Base-by-base conservation (phyloP, 2,113 vertebrate species). In the Loxodonta africana region DNA sequence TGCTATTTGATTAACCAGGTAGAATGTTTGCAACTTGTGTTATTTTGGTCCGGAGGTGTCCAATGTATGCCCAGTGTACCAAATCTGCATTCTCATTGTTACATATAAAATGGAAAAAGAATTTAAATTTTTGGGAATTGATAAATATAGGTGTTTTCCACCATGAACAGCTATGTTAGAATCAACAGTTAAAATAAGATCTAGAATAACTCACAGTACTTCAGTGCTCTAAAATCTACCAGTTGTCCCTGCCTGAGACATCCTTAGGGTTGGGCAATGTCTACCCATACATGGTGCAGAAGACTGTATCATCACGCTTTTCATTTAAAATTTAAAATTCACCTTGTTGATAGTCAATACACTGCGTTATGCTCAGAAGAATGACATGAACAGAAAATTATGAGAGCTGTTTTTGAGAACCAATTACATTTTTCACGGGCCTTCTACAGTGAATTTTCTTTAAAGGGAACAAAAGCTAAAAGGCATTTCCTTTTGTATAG, bases 61-160 rank as follows among this genome's bases (percentile, higher is more conserved):
- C 44, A 46, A 78, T 30, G 6, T 78, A 21, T 46, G 26, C 44
- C 25, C 76, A 48, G 17, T 48, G 44, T 28, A 78, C 44, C 41
- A 48, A 7, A 78, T 78, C 23, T 78, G 41, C 46, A 46, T 46
- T 77, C 8, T 26, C 23, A 77, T 41, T 74, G n/a, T 26, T 77
- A 48, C 25, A 78, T 48, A 48, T 10, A 78, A 78, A 69, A 69
- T 76, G 33, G 23, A 88, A 67, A 71, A 33, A 44, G 86, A 21
- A 88, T 80, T 80, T 57, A 33, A 60, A 76, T 30, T 51, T 76
- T 8, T 17, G 17, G 10, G 44, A 63, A 63, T 25, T 85, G 20
- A 15, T 41, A 96, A 94, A 88, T 82, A 89, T 57, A 92, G 51
- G n/a, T 95, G 87, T 85, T n/a, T 62, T 63, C 17, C 11, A 82